Evolutionary conservation across 2,113 vertebrate genomes (phyloP), one percentile per base, ranked within the genome.

Genomic region (Pongo pygmaeus): DNA sequence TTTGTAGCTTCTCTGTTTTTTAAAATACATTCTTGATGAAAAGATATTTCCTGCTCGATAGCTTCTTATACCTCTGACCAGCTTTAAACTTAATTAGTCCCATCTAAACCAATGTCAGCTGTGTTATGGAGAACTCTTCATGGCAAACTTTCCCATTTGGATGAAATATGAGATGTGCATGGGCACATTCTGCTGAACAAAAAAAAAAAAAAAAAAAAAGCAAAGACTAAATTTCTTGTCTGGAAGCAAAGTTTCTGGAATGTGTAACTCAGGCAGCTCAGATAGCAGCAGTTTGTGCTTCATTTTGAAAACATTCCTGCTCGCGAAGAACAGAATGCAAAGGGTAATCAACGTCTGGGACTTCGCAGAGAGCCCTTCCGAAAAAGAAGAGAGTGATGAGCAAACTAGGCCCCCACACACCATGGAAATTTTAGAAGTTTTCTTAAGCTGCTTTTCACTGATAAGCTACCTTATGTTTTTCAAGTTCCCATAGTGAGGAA

Each of bases 21-120:
- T 84, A 92, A 91, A 94, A 84, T 75, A 93, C 64, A 83, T 18
- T 90, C 97, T 93, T 69, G 92, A 97, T 95, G 94, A 95, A 91
- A 96, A 91, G 77, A 84, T 97, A 91, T 94, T 97, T 96, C 81
- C 90, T 0, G 5, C 20, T 95, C 94, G 50, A 77, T 91, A 90
- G 93, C 48, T 84, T 93, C 50, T 38, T 55, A 38, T 43, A 69
- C 64, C 50, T 94, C 46, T 70, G 95, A 93, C 67, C 81, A 32
- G 81, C 50, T 92, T 86, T 96, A 64, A 67, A 55, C 74, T 83
- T 91, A 92, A 93, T 94, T 91, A 94, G 72, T 77, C 25, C 40
- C 78, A 77, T 94, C 84, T 90, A 84, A 80, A n/a, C 70, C 32
- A 27, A n/a, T 59, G 93, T 84, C 85, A 81, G 38, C 74, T 61